Percentiles rank a stretch among this genome's conserved stretches.
These are phyloP conservation scores for Echinometra lucunter DNA, from an alignment of 53 echinoderm and acorn worm species.

Conservation along the genomic window DNA sequence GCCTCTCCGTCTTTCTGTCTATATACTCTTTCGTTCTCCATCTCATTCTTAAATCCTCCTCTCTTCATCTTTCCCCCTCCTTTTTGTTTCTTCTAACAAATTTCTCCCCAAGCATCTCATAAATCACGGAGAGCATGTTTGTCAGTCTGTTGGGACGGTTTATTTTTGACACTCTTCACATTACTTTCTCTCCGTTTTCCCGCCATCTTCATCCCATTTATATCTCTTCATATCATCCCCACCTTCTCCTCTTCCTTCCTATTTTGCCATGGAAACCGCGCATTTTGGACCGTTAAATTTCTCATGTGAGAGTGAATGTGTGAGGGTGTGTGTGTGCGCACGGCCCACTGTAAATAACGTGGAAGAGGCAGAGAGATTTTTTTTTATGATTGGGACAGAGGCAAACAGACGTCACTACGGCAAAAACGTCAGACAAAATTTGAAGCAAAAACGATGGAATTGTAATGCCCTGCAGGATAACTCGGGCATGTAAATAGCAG, in stretches of 20 bases:
- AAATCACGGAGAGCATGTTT: conserved; percentile 40
- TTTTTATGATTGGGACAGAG: conserved; percentile 52
- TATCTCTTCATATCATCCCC: conserved; percentile 34
- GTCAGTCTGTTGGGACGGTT: conserved; percentile 36
- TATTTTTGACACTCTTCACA: conserved; percentile 40
- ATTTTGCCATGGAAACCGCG: conserved; percentile 28
- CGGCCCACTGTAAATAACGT: conserved; percentile 46
- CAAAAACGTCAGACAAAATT: conserved; percentile 38
- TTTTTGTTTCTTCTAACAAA: background rate
- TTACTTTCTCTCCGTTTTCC: conserved; percentile 16
- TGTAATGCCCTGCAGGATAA: conserved; percentile 40
- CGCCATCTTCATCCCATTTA: background rate
- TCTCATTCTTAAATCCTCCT: conserved; percentile 3
- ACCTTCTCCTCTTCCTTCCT: background rate
- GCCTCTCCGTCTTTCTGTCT: background rate
- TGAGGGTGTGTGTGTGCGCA: conserved; percentile 4
- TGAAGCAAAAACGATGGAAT: conserved; percentile 42
- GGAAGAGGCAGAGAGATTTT: background rate
- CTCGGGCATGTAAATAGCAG: conserved; percentile 62
- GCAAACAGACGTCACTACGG: conserved; percentile 56
- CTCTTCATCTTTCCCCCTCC: background rate
- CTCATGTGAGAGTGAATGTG: background rate
- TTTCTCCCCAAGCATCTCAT: conserved; percentile 19
- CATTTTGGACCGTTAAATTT: background rate
- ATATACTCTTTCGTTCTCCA: background rate